Conservation (phyloP, 2,888 invertebrate species). For the Neoitamus cyanurus region DNA sequence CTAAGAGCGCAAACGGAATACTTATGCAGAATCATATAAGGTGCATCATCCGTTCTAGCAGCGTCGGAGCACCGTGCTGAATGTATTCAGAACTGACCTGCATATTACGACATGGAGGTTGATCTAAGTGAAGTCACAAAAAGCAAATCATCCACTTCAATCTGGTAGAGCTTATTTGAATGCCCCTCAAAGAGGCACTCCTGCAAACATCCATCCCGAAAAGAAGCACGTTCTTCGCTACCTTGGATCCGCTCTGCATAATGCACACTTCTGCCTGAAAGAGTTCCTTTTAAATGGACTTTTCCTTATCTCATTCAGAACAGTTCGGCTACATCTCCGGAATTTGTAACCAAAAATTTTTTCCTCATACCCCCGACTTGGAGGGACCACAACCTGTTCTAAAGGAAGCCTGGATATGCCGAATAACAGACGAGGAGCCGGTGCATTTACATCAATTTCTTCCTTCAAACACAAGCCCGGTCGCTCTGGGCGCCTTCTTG, state of each 20-base stretch:
- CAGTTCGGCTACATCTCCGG: not conserved
- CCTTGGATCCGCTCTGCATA: not conserved
- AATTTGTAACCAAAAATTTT: slow-evolving; percentile 1
- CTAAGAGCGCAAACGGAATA: not conserved
- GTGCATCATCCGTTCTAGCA: not conserved
- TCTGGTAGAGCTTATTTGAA: not conserved
- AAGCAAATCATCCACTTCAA: slow-evolving; percentile 1
- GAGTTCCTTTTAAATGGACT: slow-evolving; percentile 1
- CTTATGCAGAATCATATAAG: not conserved
- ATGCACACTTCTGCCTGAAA: not conserved
- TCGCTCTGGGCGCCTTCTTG: not conserved
- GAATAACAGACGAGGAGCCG: not conserved
- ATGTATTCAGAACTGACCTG: not conserved
- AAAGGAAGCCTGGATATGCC: not conserved
- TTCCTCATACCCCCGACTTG: not conserved
- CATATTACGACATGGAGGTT: not conserved
- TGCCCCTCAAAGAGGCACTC: not conserved
- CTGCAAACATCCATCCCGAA: not conserved
- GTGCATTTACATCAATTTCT: not conserved
- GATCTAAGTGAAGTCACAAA: not conserved
- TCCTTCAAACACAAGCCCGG: not conserved
- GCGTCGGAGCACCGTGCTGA: not conserved
- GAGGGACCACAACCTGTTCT: not conserved
- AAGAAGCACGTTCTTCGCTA: not conserved
- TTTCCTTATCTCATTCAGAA: not conserved